Conservation (phyloP, 2,113 vertebrate species). For the Melospiza melodia region DNA sequence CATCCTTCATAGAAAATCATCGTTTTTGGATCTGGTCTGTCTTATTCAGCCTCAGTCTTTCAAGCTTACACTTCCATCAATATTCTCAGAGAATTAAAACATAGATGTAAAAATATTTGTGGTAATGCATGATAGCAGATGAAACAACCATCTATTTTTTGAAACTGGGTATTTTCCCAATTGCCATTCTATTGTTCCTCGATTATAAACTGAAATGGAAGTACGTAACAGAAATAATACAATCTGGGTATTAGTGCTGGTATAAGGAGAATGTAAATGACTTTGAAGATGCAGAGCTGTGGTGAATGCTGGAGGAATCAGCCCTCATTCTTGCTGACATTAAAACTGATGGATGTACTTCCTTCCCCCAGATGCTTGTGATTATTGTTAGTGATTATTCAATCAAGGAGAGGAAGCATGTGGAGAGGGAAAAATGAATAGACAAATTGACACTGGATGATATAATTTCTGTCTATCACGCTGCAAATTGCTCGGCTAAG, state of each 20-base stretch:
- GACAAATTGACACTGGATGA: slow-evolving; percentile 44
- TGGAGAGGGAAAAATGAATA: slow-evolving; percentile 56
- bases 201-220: background rate
- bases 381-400: slow-evolving; percentile 65
- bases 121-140: background rate
- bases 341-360: slow-evolving; percentile 52
- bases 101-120: background rate
- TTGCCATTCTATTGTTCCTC: background rate
- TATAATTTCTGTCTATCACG: slow-evolving; percentile 54
- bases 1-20: background rate
- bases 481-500: slow-evolving; percentile 47
- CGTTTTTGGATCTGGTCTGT: background rate
- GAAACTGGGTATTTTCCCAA: background rate
- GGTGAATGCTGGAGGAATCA: background rate
- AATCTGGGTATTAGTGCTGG: background rate
- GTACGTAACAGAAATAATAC: background rate
- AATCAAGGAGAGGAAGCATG: slow-evolving; percentile 52
- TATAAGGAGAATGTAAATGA: background rate
- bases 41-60: background rate
- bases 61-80: background rate
- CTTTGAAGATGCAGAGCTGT: background rate
- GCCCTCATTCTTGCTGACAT: slow-evolving; percentile 46
- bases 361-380: slow-evolving; percentile 59
- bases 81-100: background rate
- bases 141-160: background rate